Evolutionary conservation across 2,797 vertebrate species (phyloP).

Genomic region (Cryptoblepharus egeriae): DNA sequence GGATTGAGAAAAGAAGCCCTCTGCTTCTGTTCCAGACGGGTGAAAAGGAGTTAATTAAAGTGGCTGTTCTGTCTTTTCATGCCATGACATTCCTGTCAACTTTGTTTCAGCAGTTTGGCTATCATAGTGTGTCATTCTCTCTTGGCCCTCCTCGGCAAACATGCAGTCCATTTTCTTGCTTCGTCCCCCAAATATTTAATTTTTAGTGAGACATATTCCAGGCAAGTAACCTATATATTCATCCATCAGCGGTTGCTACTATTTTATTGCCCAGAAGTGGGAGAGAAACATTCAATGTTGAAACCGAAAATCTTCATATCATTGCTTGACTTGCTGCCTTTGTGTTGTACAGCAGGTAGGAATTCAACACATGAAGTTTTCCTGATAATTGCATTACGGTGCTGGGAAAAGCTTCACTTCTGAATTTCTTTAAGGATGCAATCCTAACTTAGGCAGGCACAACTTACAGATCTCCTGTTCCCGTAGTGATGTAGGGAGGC

Average conservation of each 20-base stretch:
- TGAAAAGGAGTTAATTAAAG: slow-evolving; percentile 47
- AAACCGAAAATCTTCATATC: not conserved
- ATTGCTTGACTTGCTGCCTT: not conserved
- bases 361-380: not conserved
- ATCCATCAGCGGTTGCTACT: not conserved
- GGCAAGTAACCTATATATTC: slow-evolving; percentile 14
- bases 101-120: slow-evolving; percentile 33
- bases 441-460: no score
- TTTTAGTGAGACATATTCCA: slow-evolving; percentile 52
- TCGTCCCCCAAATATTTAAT: slow-evolving; percentile 38
- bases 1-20: accelerated
- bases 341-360: not conserved
- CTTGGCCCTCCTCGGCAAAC: slow-evolving; percentile 23
- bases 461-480: no score
- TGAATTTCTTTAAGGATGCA: no score
- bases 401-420: not conserved
- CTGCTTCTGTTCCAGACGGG: not conserved
- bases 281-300: slow-evolving; percentile 1
- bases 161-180: not conserved
- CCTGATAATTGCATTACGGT: not conserved
- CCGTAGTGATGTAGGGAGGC: no score
- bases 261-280: not conserved
- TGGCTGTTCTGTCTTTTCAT: slow-evolving; percentile 26
- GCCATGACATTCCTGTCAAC: slow-evolving; percentile 35
- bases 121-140: accelerated